phyloP scores from a whole-genome alignment of 2,888 invertebrate species.

The Cremastinae sp. region DNA sequence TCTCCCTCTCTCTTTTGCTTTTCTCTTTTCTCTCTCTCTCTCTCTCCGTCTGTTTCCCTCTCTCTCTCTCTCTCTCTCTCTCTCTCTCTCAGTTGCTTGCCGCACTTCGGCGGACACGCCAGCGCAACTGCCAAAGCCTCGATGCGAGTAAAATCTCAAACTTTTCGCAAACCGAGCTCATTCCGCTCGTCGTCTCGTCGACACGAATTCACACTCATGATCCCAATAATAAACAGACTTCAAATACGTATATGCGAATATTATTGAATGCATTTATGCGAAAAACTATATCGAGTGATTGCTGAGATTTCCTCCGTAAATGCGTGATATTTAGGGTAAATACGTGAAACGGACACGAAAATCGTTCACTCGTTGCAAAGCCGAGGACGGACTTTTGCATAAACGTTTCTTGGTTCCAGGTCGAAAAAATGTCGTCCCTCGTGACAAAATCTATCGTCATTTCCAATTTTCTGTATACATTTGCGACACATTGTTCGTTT shows the following conservation, averaged over 20 bases:
- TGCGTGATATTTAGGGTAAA: constrained; percentile 6
- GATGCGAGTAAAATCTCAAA: constrained; percentile 47
- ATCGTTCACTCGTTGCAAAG: constrained; percentile 21
- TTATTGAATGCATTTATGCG: not conserved
- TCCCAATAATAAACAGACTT: constrained; percentile 16
- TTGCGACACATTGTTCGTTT: too few relatives aligned
- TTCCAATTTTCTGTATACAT: too few relatives aligned
- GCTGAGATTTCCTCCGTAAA: constrained; percentile 3
- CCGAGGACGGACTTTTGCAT: constrained; percentile 12
- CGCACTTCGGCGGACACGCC: constrained; percentile 52
- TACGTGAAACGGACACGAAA: constrained; percentile 13
- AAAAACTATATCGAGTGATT: not conserved
- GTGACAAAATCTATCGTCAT: too few relatives aligned
- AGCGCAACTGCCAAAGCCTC: constrained; percentile 44
- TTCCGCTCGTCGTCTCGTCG: constrained; percentile 23
- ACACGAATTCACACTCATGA: constrained; percentile 46
- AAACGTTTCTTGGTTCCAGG: too few relatives aligned
- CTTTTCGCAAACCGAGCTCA: constrained; percentile 42
- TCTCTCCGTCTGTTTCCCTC: constrained; percentile 3
- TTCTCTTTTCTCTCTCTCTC: constrained; percentile 7
- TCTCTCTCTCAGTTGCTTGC: not conserved
- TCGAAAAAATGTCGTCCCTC: not conserved
- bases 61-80: constrained; percentile 32
- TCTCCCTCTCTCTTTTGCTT: constrained; percentile 20
- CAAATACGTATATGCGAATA: not conserved